Percentiles rank a stretch among this genome's conserved stretches.
Evolutionary conservation across 2,797 vertebrate species (phyloP).

Genomic region (Octomys mimax): DNA sequence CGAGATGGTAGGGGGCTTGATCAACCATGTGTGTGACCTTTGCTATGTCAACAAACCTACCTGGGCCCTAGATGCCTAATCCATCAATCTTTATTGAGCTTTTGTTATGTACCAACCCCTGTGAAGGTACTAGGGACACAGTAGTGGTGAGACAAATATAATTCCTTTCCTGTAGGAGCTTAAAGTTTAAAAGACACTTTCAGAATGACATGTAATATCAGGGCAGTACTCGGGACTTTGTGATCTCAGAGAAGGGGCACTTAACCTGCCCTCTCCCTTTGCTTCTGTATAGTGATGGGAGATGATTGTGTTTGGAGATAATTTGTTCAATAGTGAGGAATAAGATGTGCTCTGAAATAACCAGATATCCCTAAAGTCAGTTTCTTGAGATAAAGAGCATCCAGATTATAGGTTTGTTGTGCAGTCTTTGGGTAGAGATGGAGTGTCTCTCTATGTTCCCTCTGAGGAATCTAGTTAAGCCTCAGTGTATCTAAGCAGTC

Average conservation of each 20-base stretch:
- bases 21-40: background rate
- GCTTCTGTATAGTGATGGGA: background rate
- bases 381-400: background rate
- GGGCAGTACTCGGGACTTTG: background rate
- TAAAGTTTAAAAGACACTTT: background rate
- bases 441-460: background rate
- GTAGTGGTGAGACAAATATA: background rate
- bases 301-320: background rate
- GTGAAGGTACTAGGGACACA: background rate
- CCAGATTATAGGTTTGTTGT: background rate
- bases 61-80: background rate
- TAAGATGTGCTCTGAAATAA: slow-evolving; percentile 22
- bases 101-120: background rate
- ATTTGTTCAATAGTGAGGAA: background rate
- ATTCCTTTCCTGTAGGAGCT: background rate
- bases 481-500: background rate
- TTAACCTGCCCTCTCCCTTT: background rate
- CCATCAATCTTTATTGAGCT: background rate
- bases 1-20: background rate
- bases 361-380: background rate
- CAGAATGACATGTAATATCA: background rate
- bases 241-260: background rate
- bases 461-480: background rate
- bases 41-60: background rate
- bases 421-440: background rate